phyloP scores from a whole-genome alignment of 2,797 vertebrate genomes.

The Betta splendens region DNA sequence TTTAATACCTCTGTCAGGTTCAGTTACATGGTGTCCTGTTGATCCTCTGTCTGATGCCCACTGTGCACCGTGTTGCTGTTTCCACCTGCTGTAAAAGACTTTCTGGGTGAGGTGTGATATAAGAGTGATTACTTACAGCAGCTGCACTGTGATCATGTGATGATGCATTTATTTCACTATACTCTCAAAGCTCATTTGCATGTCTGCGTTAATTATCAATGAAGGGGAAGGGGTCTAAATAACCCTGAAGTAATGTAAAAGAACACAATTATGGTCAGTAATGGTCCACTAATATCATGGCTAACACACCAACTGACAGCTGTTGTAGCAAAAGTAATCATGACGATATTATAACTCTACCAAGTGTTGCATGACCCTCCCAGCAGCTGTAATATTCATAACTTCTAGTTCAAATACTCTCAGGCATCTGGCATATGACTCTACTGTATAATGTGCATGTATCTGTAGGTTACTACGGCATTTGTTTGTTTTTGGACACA shows the following conservation, averaged over 20 bases:
- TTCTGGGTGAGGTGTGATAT: conserved; percentile 22
- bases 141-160: conserved; percentile 49
- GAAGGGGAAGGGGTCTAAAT: conserved; percentile 22
- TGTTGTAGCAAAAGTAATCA: too few species aligned
- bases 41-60: conserved; percentile 14
- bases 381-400: background rate
- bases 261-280: conserved; percentile 17
- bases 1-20: conserved; percentile 20
- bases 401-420: background rate
- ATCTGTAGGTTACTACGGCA: background rate
- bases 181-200: conserved; percentile 26
- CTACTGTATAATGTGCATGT: background rate
- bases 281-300: conserved; percentile 9
- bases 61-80: conserved; percentile 6
- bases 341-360: too few species aligned
- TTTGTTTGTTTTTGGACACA: conserved; percentile 2
- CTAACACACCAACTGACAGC: conserved; percentile 1
- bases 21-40: conserved; percentile 10
- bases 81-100: conserved; percentile 22
- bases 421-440: background rate
- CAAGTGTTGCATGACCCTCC: background rate
- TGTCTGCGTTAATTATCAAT: conserved; percentile 28
- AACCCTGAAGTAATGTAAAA: conserved; percentile 11
- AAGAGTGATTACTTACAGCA: conserved; percentile 36
- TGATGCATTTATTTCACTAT: conserved; percentile 30